Evolutionary conservation across 2,113 vertebrate species (phyloP), one percentile per base, ranked within the genome.

Genomic region (Burhinus oedicnemus): DNA sequence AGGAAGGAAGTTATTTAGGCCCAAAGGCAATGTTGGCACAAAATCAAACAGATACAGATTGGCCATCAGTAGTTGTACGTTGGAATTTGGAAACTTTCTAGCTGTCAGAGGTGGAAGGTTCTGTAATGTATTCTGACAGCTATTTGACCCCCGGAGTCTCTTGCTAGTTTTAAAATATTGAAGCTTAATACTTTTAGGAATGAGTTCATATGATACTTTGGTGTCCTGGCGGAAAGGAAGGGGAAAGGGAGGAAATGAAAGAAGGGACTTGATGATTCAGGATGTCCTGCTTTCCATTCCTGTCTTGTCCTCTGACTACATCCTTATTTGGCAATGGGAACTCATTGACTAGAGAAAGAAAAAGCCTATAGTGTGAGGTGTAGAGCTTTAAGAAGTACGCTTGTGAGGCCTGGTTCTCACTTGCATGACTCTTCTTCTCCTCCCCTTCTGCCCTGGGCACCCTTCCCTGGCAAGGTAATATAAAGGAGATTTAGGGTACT

Each of bases 271-370:
- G 62, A 70, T 92, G 72, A 70, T 75, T 74, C 81, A 87, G 95
- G 87, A 85, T 95, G 89, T 93, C 45, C 70, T 96, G 93, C 90
- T 91, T 95, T 65, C 70, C 27, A 8, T 91, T 91, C 44, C 16
- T 95, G 60, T 81, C 87, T 60, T 71, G 55, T 84, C 68, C 34
- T 85, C 27, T 79, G 61, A 34, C 87, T 85, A 66, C 70, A 34
- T 60, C 91, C 95, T 83, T 95, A 65, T 95, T 97, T 93, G 95
- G 89, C 5, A 4, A 32, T 18, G 30, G 85, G 65, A 83, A 11
- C 57, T 89, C 51, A 34, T 45, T 68, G 86, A 52, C 54, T 42
- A 32, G 60, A 75, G 60, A n/a, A 40, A 65, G 84, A 52, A 44
- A 89, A 27, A 64, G 30, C 34, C 52, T 32, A 2, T 1, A 14